A percentile compares a stretch with the other conserved stretches of the same genome.
These are phyloP conservation scores for Potamarius usumacintae DNA, from an alignment of 2,113 vertebrate species.

Conservation along the genomic window DNA sequence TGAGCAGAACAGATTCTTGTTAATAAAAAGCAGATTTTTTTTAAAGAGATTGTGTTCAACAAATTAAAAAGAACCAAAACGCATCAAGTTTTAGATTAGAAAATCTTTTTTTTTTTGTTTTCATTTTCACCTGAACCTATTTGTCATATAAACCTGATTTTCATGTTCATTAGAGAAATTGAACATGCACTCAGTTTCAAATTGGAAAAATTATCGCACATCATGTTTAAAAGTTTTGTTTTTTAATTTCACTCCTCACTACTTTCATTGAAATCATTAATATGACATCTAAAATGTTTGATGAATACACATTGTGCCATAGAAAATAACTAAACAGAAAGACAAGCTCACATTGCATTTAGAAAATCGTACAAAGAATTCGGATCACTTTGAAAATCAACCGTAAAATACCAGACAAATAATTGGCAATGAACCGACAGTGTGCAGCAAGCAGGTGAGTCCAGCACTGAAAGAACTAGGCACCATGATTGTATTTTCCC, in stretches of 20 bases:
- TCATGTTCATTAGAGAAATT: background rate
- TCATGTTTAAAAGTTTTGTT: background rate
- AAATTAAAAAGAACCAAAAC: background rate
- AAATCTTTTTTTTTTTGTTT: background rate
- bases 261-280: background rate
- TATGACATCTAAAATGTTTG: background rate
- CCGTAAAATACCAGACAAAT: background rate
- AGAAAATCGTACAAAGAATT: background rate
- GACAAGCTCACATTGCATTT: background rate
- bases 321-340: background rate
- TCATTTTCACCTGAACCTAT: background rate
- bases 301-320: background rate
- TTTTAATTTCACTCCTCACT: background rate
- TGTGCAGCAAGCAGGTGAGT: background rate
- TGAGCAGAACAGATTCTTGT: background rate
- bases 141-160: background rate
- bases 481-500: slow-evolving; percentile 30
- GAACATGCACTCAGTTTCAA: background rate
- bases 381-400: background rate
- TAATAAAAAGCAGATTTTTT: background rate
- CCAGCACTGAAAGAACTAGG: background rate
- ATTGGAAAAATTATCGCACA: background rate
- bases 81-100: background rate
- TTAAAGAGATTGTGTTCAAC: background rate
- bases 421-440: background rate